A percentile compares a stretch with the other conserved stretches of the same genome.
Evolutionary conservation across 1,140 invertebrate species (phyloP).

Genomic region (Zaprionus ghesquierei): DNA sequence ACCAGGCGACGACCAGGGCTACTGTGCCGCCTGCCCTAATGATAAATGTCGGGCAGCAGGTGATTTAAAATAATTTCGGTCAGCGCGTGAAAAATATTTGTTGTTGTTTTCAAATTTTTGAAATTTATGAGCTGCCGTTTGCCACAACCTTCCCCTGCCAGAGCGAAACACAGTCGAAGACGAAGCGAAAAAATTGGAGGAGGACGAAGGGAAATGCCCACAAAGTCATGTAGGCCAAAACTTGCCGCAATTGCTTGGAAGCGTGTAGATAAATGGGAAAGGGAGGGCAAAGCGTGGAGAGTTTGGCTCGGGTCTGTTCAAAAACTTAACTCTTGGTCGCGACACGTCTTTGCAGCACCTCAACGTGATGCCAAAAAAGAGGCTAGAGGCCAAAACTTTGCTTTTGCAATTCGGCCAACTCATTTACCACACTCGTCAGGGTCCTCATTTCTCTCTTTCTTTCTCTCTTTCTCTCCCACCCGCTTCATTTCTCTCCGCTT

Average conservation of each 20-base stretch:
- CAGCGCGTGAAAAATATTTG: conserved; percentile 73
- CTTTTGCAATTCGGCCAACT: conserved; percentile 54
- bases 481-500: conserved; percentile 13
- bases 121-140: conserved; percentile 74
- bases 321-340: conserved; percentile 55
- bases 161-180: conserved; percentile 2
- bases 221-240: conserved; percentile 44
- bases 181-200: conserved; percentile 1
- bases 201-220: background rate
- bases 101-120: conserved; percentile 72
- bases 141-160: background rate
- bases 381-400: conserved; percentile 68
- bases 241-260: conserved; percentile 54
- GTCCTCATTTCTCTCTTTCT: background rate
- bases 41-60: conserved; percentile 79
- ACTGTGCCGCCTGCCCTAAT: conserved; percentile 41
- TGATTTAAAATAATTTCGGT: conserved; percentile 80
- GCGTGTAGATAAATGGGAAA: conserved; percentile 23
- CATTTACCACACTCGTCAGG: conserved; percentile 47
- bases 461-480: background rate
- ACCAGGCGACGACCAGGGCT: background rate
- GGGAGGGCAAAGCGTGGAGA: conserved; percentile 1
- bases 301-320: conserved; percentile 17
- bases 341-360: conserved; percentile 55
- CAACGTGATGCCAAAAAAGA: conserved; percentile 61